These are phyloP conservation scores for Pimpla rufipes DNA, from an alignment of 2,888 invertebrate genomes.

Conservation along the genomic window DNA sequence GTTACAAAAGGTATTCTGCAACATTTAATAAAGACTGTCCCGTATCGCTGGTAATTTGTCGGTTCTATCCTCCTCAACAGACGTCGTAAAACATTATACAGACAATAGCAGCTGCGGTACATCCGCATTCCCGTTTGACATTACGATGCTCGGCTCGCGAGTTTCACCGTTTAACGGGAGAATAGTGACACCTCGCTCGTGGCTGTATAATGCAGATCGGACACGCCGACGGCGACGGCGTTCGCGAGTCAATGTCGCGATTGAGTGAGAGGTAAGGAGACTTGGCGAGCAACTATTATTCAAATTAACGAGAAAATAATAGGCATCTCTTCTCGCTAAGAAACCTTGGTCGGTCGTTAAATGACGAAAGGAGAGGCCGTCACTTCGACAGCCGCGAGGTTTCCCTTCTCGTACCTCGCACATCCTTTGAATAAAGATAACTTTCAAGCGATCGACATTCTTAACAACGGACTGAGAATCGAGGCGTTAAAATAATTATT, in stretches of 20 bases:
- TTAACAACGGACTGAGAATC: neutral
- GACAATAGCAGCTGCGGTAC: neutral
- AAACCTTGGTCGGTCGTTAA: constrained; percentile 60
- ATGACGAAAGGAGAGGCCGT: constrained; percentile 47
- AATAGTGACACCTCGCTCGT: constrained; percentile 14
- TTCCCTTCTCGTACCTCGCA: constrained; percentile 9
- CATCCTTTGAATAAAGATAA: constrained; percentile 21
- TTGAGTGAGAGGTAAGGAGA: constrained; percentile 14
- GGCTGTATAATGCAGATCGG: neutral
- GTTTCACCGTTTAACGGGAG: constrained; percentile 3
- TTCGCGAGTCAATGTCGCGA: constrained; percentile 28
- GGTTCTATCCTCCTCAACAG: neutral
- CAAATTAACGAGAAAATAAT: constrained; percentile 59
- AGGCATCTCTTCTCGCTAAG: constrained; percentile 49
- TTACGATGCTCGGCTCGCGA: neutral
- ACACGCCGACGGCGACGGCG: neutral
- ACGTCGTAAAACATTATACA: neutral
- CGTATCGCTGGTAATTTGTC: neutral
- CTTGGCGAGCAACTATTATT: constrained; percentile 47
- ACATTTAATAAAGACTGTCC: too few relatives aligned
- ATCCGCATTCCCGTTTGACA: constrained; percentile 35
- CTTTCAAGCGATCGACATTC: neutral
- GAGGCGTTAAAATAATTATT: neutral
- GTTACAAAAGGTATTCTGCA: too few relatives aligned
- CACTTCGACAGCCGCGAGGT: constrained; percentile 13